phyloP scores from a whole-genome alignment of 30 jellyfish, hydroid and myxozoan genomes.

The Chrysaora quinquecirrha region DNA sequence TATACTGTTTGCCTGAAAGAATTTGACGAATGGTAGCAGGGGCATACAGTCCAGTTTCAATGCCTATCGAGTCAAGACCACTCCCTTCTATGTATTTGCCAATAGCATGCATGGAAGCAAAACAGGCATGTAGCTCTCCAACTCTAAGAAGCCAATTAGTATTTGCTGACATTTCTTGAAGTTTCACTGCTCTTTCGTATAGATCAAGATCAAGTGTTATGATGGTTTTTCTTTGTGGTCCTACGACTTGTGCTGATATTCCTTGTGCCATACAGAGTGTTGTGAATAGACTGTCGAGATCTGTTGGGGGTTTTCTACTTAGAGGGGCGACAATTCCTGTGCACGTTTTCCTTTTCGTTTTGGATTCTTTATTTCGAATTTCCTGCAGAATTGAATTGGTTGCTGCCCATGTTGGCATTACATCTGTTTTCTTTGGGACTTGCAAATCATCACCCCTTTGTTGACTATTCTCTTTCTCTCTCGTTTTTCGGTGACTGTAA shows the following conservation, averaged over 20 bases:
- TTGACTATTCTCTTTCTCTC: neutral
- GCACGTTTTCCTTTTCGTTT: constrained; percentile 31
- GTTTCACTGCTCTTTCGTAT: constrained; percentile 7
- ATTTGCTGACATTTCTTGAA: neutral
- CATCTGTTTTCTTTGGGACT: constrained; percentile 1
- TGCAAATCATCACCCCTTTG: constrained; percentile 4
- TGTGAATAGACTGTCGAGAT: constrained; percentile 5
- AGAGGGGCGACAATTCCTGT: constrained; percentile 45
- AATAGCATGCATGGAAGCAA: constrained; percentile 16
- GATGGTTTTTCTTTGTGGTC: neutral
- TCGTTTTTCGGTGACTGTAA: constrained; percentile 4
- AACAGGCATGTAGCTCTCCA: neutral
- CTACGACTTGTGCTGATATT: constrained; percentile 22
- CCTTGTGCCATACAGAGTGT: constrained; percentile 37
- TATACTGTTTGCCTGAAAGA: neutral
- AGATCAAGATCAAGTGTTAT: constrained; percentile 4
- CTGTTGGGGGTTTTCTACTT: constrained; percentile 32
- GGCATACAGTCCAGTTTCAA: neutral
- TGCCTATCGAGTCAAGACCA: constrained; percentile 3
- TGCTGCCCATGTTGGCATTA: constrained; percentile 41
- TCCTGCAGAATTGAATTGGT: constrained; percentile 11
- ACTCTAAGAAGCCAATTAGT: neutral
- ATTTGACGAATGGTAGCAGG: constrained; percentile 22
- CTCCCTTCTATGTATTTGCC: constrained; percentile 2
- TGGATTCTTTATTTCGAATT: constrained; percentile 4